phyloP scores from a whole-genome alignment of 2,113 vertebrate genomes.

The Gasterosteus nipponicus region DNA sequence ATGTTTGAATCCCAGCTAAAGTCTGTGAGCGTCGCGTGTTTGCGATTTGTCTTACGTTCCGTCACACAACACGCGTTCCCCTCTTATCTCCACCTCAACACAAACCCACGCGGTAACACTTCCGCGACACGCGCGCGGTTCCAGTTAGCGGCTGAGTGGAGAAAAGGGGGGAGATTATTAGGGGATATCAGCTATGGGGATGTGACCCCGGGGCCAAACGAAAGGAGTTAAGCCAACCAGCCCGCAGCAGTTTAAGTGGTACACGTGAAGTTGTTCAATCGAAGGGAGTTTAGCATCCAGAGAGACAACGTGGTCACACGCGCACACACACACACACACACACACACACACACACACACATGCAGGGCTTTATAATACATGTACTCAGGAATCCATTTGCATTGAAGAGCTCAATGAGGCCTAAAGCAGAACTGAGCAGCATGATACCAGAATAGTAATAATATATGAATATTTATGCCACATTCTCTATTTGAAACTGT shows the following conservation, averaged over 20 bases:
- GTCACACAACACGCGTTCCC: conserved; percentile 28
- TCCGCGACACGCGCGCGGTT: conserved; percentile 27
- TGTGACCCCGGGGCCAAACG: conserved; percentile 51
- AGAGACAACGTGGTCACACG: conserved; percentile 41
- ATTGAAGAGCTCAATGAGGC: conserved; percentile 69
- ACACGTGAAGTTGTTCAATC: conserved; percentile 29
- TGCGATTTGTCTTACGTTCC: conserved; percentile 48
- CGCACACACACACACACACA: background rate
- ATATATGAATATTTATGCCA: conserved; percentile 71
- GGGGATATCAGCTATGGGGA: conserved; percentile 57
- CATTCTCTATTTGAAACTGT: conserved; percentile 43
- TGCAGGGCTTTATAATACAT: conserved; percentile 54
- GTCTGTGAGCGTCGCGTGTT: conserved; percentile 56
- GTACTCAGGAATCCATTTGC: conserved; percentile 60
- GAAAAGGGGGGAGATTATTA: conserved; percentile 53
- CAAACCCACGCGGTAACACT: background rate
- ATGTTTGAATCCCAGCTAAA: conserved; percentile 53
- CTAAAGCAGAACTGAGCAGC: conserved; percentile 58
- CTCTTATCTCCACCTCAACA: conserved; percentile 15
- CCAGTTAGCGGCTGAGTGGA: conserved; percentile 43
- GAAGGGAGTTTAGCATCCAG: conserved; percentile 44
- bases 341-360: background rate
- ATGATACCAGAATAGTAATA: conserved; percentile 63
- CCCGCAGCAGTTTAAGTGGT: conserved; percentile 35
- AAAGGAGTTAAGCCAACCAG: conserved; percentile 55